phyloP scores from a whole-genome alignment of 2,113 vertebrate genomes.

The Stegostoma tigrinum region DNA sequence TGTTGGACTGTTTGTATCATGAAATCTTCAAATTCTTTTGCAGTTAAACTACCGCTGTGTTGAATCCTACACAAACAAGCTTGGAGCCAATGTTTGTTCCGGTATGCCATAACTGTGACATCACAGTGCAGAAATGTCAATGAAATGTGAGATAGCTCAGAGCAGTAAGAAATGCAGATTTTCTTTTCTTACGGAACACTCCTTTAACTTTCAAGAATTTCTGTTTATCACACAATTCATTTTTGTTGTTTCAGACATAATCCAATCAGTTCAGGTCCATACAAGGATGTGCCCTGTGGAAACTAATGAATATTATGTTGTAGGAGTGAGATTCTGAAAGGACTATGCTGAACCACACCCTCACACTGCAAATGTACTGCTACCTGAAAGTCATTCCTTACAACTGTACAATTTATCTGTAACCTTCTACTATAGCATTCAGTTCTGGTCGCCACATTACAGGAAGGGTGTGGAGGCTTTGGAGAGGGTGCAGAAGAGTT shows the following conservation, averaged over 20 bases:
- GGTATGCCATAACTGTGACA: neutral
- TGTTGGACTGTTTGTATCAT: conserved; percentile 3
- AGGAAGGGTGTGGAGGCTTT: too few species aligned
- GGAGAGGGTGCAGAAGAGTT: too few species aligned
- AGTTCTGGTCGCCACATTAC: too few species aligned
- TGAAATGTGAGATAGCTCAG: neutral
- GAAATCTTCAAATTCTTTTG: conserved; percentile 2
- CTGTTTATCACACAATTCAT: neutral
- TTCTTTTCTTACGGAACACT: neutral
- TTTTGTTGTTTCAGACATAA: neutral
- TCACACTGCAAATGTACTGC: too few species aligned
- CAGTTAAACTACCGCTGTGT: neutral
- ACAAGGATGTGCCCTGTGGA: neutral
- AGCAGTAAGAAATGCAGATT: neutral
- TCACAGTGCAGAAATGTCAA: neutral
- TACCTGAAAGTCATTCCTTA: too few species aligned
- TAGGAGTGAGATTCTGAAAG: neutral
- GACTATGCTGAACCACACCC: neutral
- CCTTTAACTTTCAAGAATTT: neutral
- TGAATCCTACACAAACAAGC: neutral
- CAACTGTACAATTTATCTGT: too few species aligned
- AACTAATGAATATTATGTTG: neutral
- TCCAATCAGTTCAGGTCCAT: neutral
- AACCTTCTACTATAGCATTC: too few species aligned
- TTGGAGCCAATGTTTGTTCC: neutral